A percentile compares a stretch with the other conserved stretches of the same genome.
Evolutionary conservation across 1,140 invertebrate species (phyloP).

Genomic region (Apis laboriosa): DNA sequence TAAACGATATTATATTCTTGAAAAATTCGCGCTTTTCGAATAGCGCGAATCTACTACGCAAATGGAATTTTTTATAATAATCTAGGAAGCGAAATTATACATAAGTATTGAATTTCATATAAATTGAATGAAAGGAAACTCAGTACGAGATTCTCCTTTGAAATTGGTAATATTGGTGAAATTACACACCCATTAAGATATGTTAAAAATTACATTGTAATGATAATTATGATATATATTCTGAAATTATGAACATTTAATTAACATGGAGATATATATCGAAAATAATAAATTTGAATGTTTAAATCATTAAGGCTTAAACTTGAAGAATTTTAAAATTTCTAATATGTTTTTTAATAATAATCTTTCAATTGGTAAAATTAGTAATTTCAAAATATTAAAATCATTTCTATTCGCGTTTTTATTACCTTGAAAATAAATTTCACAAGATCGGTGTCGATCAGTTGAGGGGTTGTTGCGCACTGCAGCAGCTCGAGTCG

Average conservation of each 20-base stretch:
- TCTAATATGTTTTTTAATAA: background rate
- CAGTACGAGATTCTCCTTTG: background rate
- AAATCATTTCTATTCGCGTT: background rate
- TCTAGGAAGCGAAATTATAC: background rate
- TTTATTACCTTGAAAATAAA: background rate
- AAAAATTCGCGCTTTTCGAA: background rate
- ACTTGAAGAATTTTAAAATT: background rate
- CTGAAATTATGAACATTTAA: background rate
- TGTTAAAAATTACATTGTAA: background rate
- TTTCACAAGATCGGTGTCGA: background rate
- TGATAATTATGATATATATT: background rate
- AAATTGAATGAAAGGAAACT: constrained; percentile 4
- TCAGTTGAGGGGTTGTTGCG: constrained; percentile 39
- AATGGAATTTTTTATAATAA: background rate
- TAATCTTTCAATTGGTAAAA: background rate
- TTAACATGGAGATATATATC: too few relatives aligned
- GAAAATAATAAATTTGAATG: background rate
- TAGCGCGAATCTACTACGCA: background rate
- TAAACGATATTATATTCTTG: background rate
- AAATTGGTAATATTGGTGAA: background rate
- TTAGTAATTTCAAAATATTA: background rate
- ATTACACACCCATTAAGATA: background rate
- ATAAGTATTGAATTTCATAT: background rate
- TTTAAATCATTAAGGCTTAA: background rate
- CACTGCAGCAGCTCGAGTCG: constrained; percentile 49